These are phyloP conservation scores for Coronaproctus castanopsis DNA, from an alignment of 2,888 invertebrate species.

Conservation along the genomic window DNA sequence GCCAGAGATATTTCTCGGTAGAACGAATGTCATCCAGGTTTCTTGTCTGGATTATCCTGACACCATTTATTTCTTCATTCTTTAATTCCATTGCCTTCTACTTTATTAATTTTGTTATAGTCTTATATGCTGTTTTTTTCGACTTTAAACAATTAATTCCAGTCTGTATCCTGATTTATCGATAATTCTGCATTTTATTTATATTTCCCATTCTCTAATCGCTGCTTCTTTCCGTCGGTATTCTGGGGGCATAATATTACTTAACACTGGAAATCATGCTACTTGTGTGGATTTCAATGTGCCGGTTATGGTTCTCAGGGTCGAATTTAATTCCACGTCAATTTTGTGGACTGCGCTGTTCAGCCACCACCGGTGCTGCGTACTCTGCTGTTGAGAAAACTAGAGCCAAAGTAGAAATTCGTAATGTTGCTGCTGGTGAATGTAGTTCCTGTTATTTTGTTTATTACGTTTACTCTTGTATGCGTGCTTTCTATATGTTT, in stretches of 20 bases:
- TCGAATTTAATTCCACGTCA: neutral
- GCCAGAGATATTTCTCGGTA: too few species aligned
- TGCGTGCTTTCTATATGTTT: neutral
- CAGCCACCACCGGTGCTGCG: neutral
- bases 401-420: neutral
- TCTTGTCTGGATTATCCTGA: too few species aligned
- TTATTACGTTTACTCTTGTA: constrained; percentile 6
- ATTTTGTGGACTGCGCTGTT: neutral
- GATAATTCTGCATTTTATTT: too few species aligned
- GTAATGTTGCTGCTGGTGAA: neutral
- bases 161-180: too few species aligned
- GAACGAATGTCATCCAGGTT: too few species aligned
- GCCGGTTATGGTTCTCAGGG: neutral
- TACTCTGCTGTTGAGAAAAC: constrained; percentile 6
- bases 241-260: neutral
- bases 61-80: too few species aligned
- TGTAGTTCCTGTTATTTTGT: constrained; percentile 4
- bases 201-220: too few species aligned
- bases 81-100: too few species aligned
- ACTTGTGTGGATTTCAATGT: neutral
- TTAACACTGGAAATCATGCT: neutral
- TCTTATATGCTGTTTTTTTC: too few species aligned
- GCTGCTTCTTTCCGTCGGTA: too few species aligned
- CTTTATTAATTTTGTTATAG: too few species aligned
- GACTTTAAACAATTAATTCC: too few species aligned